phyloP scores from a whole-genome alignment of 2,888 invertebrate species.

The Dolichopus griseipennis region DNA sequence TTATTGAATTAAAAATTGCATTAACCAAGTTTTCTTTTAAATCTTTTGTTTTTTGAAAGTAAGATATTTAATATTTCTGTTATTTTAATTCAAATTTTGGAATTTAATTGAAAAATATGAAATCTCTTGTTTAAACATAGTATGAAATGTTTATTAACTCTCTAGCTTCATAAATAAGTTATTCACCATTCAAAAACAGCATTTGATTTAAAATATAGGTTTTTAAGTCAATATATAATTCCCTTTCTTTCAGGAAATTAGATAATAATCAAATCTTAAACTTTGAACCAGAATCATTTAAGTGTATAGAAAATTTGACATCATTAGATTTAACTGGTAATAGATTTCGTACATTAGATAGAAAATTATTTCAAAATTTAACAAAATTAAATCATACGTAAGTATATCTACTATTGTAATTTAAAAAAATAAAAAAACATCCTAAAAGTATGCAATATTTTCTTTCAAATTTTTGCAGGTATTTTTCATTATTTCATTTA shows the following conservation, averaged over 20 bases:
- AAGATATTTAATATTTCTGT: no score
- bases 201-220: no score
- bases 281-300: constrained; percentile 43
- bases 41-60: no score
- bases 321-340: constrained; percentile 43
- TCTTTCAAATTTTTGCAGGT: constrained; percentile 38
- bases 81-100: no score
- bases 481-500: constrained; percentile 51
- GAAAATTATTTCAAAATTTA: constrained; percentile 39
- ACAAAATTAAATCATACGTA: constrained; percentile 44
- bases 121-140: no score
- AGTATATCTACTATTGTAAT: constrained; percentile 28
- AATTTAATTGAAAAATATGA: no score
- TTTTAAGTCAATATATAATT: no score
- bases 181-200: no score
- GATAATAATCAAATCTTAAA: constrained; percentile 43
- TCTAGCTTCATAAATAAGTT: no score
- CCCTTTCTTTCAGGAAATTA: constrained; percentile 37
- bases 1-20: no score
- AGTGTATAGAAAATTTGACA: constrained; percentile 42
- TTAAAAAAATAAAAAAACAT: neutral
- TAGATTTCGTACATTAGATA: constrained; percentile 39
- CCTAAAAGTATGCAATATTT: neutral
- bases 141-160: no score
- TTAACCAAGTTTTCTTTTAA: no score